These are phyloP conservation scores for Pseudoips prasinana DNA, from an alignment of 2,888 invertebrate genomes.

Conservation along the genomic window DNA sequence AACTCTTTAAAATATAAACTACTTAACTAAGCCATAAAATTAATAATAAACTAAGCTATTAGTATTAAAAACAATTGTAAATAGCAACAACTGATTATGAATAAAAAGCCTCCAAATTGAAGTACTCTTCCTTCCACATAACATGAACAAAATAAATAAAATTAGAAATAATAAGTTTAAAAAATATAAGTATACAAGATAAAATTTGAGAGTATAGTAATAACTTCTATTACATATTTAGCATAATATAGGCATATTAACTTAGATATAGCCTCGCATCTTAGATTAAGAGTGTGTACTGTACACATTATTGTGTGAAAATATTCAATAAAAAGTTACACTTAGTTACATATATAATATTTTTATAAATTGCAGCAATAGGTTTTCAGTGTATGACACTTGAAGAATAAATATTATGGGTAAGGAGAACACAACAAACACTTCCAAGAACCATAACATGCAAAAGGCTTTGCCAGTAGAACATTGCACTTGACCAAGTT, in stretches of 20 bases:
- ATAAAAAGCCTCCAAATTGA: conserved; percentile 69
- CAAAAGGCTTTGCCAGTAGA: conserved; percentile 71
- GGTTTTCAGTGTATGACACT: conserved; percentile 67
- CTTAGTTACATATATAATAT: conserved; percentile 31
- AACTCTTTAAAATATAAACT: conserved; percentile 33
- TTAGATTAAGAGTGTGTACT: conserved; percentile 38
- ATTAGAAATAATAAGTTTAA: conserved; percentile 43
- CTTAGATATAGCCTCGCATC: conserved; percentile 54
- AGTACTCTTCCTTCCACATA: conserved; percentile 52
- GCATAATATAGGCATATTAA: conserved; percentile 38
- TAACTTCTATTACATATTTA: conserved; percentile 31
- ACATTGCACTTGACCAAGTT: conserved; percentile 70
- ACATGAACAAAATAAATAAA: conserved; percentile 61
- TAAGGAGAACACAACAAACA: conserved; percentile 60
- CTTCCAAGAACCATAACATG: conserved; percentile 60
- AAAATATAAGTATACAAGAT: conserved; percentile 39
- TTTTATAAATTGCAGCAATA: conserved; percentile 60
- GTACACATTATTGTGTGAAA: conserved; percentile 30
- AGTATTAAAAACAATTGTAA: conserved; percentile 72
- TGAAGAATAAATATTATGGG: conserved; percentile 60
- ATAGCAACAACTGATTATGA: conserved; percentile 71
- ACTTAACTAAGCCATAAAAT: conserved; percentile 44
- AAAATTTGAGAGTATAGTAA: conserved; percentile 45
- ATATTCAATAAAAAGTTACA: conserved; percentile 42
- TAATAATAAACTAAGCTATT: conserved; percentile 58